These are phyloP conservation scores for Sycophila texana DNA, from an alignment of 2,888 invertebrate species.

Conservation along the genomic window DNA sequence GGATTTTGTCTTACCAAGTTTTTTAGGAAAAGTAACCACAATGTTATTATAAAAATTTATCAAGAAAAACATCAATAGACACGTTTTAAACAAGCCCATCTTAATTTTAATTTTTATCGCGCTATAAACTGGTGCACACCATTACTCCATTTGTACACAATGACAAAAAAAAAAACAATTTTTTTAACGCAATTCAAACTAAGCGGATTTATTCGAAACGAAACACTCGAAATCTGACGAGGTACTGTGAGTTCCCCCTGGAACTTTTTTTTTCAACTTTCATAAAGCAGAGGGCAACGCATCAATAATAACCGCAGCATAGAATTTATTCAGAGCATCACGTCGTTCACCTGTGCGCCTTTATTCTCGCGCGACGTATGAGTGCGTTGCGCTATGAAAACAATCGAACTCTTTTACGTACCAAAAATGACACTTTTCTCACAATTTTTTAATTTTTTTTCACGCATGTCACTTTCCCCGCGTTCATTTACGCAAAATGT, in stretches of 20 bases:
- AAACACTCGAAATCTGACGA: background rate
- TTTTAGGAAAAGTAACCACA: too few relatives aligned
- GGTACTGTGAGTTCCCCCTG: background rate
- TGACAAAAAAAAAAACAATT: background rate
- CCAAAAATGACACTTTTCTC: conserved; percentile 15
- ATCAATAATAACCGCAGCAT: background rate
- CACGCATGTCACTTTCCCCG: conserved; percentile 31
- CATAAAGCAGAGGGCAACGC: background rate
- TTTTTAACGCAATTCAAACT: background rate
- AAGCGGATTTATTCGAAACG: background rate
- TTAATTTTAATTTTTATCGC: background rate
- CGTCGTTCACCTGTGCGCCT: conserved; percentile 20
- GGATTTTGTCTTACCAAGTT: too few relatives aligned
- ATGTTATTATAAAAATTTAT: background rate
- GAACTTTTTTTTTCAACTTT: background rate
- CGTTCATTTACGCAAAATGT: conserved; percentile 8
- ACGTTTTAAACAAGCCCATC: background rate
- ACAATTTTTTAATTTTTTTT: conserved; percentile 17
- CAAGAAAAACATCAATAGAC: background rate
- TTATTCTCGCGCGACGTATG: conserved; percentile 2
- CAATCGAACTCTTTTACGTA: conserved; percentile 33
- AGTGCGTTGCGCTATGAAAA: conserved; percentile 5
- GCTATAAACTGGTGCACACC: background rate
- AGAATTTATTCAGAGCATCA: conserved; percentile 53
- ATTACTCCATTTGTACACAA: background rate